Percentiles rank a stretch among this genome's conserved stretches.
Evolutionary conservation across 2,797 vertebrate genomes (phyloP).

Genomic region (Rousettus madagascariensis): DNA sequence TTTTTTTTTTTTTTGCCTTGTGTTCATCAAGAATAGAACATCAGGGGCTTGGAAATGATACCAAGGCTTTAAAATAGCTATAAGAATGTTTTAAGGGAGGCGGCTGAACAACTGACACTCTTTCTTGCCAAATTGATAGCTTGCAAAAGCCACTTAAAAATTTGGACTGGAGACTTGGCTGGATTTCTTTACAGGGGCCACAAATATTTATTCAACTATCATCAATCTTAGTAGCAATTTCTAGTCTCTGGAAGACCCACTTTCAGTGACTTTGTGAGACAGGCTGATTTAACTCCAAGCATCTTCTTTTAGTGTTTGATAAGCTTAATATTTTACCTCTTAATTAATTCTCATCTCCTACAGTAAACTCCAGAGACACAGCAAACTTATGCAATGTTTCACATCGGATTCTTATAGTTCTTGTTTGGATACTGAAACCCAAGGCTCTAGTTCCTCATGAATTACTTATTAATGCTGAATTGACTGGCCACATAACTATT

Average conservation of each 20-base stretch:
- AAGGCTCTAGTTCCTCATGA: neutral
- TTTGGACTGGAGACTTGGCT: neutral
- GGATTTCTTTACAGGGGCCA: conserved; percentile 5
- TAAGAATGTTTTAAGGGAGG: neutral
- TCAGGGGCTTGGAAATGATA: neutral
- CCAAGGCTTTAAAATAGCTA: neutral
- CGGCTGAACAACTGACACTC: neutral
- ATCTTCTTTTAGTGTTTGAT: neutral
- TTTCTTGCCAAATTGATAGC: neutral
- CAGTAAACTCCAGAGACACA: neutral
- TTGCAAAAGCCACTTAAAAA: neutral
- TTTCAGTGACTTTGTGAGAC: neutral
- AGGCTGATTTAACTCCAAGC: conserved; percentile 9
- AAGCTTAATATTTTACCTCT: conserved; percentile 7
- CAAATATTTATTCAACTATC: neutral
- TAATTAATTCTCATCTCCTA: neutral
- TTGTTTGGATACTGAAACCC: neutral
- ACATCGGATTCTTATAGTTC: neutral
- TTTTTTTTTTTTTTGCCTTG: neutral
- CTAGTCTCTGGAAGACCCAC: neutral
- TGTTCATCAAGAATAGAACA: conserved; percentile 31
- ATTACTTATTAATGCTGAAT: neutral
- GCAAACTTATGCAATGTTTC: neutral
- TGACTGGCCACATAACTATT: neutral
- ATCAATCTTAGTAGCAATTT: neutral